Base-by-base conservation (phyloP, 2,797 vertebrate species). In the Tamandua tetradactyla region DNA sequence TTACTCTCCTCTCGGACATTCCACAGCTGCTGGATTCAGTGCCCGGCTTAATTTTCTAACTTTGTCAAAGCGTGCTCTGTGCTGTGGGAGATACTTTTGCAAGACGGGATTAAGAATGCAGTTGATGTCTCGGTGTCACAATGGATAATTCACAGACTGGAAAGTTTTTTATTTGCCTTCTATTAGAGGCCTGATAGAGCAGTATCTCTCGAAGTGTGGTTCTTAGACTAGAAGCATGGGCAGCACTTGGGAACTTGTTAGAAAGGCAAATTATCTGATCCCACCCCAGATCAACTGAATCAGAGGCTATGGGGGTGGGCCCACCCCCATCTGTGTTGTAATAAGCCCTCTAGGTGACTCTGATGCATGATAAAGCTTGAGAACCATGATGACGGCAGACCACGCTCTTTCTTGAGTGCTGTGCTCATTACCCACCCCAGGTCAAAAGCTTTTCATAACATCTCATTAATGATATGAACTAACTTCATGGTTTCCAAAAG, bases 121-220 rank as follows among this genome's bases (percentile, higher is more conserved):
- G 27, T 8, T 13, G 17, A n/a, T 2, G 2, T 76, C 75, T 72
- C 42, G 18, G 7, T 22, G 68, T 17, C 22, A 7, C 13, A 35
- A n/a, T 6, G 22, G 91, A 75, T 35, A 47, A n/a, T 8, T 27
- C 30, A 71, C 75, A 47, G 15, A n/a, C 22, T 0, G 68, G 90
- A 74, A 84, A 89, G 89, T 20, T 49, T 89, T 93, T 74, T n/a
- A 72, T 87, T 92, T 86, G 37, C 62, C 52, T 79, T n/a, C 81
- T 14, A 2, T n/a, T 30, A 44, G 23, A 88, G 15, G 2, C 6
- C 27, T 12, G 35, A 14, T 0, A 75, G 32, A 89, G 22, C 61
- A 52, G n/a, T 1, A 5, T 15, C 69, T 79, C 37, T 30, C 27
- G 4, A 1, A 4, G 13, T 12, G 2, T 37, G 74, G 13, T 15